These are phyloP conservation scores for Cyanoramphus novaezelandiae DNA, from an alignment of 2,113 vertebrate species.

Conservation along the genomic window DNA sequence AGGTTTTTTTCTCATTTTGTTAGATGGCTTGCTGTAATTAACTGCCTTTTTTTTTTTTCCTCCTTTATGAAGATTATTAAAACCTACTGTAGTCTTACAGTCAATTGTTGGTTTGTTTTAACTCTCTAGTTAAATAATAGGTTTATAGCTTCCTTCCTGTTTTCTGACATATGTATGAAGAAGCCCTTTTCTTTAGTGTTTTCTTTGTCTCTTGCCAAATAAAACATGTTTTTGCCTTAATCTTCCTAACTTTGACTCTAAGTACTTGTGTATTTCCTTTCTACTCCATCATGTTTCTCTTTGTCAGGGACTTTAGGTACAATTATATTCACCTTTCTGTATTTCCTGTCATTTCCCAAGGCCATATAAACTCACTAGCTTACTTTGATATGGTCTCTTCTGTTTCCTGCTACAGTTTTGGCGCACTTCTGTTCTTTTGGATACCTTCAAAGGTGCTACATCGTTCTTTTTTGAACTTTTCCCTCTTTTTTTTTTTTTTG, in stretches of 20 bases:
- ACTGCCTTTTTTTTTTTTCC: background rate
- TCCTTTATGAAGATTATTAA: background rate
- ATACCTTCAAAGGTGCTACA: accelerated
- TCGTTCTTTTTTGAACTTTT: background rate
- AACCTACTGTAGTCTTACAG: background rate
- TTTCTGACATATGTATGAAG: background rate
- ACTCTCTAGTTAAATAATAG: background rate
- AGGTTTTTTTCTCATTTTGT: background rate
- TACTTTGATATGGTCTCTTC: background rate
- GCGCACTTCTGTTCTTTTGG: background rate
- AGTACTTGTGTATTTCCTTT: background rate
- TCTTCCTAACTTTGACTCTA: background rate
- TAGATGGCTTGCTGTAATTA: background rate
- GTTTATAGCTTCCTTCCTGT: background rate
- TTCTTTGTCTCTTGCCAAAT: background rate
- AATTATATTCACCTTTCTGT: background rate
- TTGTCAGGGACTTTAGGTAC: background rate
- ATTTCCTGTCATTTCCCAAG: background rate
- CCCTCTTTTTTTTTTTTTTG: background rate
- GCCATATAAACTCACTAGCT: background rate
- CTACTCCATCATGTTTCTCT: background rate
- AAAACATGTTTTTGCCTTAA: background rate
- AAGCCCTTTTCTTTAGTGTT: background rate
- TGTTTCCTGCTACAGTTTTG: background rate
- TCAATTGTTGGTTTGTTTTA: background rate